Percentiles rank a stretch among this genome's conserved stretches.
Conservation (phyloP, 2,888 invertebrate species). For the Sphecodes monilicornis region DNA sequence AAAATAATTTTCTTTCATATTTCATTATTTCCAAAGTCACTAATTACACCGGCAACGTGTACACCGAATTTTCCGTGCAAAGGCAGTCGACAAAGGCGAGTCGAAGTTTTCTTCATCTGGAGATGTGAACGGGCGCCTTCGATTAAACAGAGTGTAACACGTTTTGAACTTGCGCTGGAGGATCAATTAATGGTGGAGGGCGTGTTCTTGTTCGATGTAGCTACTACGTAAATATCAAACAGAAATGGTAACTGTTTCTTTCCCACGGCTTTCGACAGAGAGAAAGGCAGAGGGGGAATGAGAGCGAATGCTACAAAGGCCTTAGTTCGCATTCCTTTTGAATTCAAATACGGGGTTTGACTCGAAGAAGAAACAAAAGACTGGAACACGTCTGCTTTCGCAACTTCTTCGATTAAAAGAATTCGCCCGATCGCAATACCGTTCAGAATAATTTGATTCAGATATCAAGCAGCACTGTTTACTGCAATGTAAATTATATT, state of each 20-base stretch:
- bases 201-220: not conserved
- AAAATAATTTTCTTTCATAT: too few species aligned
- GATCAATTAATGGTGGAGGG: constrained; percentile 31
- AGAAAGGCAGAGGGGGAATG: not conserved
- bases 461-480: not conserved
- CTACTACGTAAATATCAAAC: constrained; percentile 37
- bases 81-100: constrained; percentile 30
- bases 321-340: not conserved
- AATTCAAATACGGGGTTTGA: constrained; percentile 4
- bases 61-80: not conserved
- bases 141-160: constrained; percentile 44
- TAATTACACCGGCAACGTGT: not conserved
- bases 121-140: constrained; percentile 44
- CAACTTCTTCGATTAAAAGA: not conserved
- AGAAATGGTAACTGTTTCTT: constrained; percentile 34
- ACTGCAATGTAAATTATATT: constrained; percentile 1
- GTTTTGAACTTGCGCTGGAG: constrained; percentile 26
- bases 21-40: not conserved
- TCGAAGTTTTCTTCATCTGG: constrained; percentile 50
- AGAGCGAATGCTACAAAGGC: not conserved
- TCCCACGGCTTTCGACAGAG: not conserved
- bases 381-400: not conserved
- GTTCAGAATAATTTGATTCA: not conserved
- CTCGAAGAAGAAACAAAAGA: not conserved
- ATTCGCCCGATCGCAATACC: not conserved